Evolutionary conservation across 2,797 vertebrate genomes (phyloP).

Genomic region (Parambassis ranga): DNA sequence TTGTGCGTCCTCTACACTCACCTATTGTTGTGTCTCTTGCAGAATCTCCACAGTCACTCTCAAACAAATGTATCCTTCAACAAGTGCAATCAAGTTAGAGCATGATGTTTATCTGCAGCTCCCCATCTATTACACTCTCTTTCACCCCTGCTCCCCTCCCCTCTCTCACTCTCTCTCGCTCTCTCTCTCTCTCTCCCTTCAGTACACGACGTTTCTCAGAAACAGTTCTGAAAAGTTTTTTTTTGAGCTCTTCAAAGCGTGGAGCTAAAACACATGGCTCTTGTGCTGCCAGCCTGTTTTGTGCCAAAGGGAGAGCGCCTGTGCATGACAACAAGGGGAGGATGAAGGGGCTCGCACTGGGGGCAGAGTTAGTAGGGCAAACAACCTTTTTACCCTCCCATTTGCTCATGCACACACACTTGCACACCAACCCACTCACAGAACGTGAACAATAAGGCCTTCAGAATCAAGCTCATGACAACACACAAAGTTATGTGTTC

Average conservation of each 20-base stretch:
- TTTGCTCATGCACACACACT: slow-evolving; percentile 43
- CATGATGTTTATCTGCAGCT: slow-evolving; percentile 43
- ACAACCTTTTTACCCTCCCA: slow-evolving; percentile 43
- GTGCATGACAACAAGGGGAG: slow-evolving; percentile 83
- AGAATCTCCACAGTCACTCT: slow-evolving; percentile 4
- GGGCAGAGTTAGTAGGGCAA: slow-evolving; percentile 69
- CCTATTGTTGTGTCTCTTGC: slow-evolving; percentile 44
- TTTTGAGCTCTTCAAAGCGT: slow-evolving; percentile 73
- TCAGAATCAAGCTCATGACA: slow-evolving; percentile 20
- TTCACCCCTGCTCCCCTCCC: slow-evolving; percentile 19
- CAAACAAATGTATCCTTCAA: slow-evolving; percentile 21
- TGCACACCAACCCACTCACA: slow-evolving; percentile 37
- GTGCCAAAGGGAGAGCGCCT: slow-evolving; percentile 73
- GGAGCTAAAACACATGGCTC: slow-evolving; percentile 77
- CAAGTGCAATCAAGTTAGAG: slow-evolving; percentile 23
- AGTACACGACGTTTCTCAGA: slow-evolving; percentile 41
- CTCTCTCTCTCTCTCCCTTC: slow-evolving; percentile 19
- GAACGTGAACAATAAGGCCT: slow-evolving; percentile 41
- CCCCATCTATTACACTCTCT: slow-evolving; percentile 48
- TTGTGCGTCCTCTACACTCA: slow-evolving; percentile 47
- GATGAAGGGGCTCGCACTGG: slow-evolving; percentile 75
- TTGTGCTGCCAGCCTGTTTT: slow-evolving; percentile 73
- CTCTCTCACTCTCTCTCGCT: slow-evolving; percentile 15
- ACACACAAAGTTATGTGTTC: slow-evolving; percentile 12
- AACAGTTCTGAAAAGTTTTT: slow-evolving; percentile 64